phyloP scores from a whole-genome alignment of 2,113 vertebrate species.

The Hyperopisus bebe region DNA sequence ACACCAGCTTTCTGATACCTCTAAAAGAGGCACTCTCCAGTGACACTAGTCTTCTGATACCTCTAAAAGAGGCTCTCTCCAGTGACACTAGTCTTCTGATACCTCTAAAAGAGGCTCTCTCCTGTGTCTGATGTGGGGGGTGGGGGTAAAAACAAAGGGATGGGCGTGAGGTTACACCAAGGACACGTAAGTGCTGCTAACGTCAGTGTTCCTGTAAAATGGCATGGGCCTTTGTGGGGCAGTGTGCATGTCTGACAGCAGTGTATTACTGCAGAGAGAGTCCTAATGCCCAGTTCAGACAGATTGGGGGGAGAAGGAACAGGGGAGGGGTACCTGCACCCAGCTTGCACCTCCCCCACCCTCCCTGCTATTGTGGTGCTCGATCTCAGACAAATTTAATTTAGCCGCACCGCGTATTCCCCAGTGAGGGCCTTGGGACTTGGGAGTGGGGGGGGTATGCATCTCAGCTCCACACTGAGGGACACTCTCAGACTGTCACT shows the following conservation, averaged over 20 bases:
- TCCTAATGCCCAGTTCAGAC: background rate
- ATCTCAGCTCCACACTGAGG: too few relatives aligned
- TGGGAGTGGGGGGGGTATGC: background rate
- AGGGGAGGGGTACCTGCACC: background rate
- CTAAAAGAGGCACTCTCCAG: too few relatives aligned
- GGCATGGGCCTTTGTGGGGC: background rate
- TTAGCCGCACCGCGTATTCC: background rate
- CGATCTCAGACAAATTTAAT: background rate
- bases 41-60: too few relatives aligned
- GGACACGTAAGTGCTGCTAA: background rate
- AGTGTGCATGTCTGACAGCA: background rate
- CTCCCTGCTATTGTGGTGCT: background rate
- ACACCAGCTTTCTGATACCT: background rate
- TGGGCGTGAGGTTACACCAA: background rate
- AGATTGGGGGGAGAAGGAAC: background rate
- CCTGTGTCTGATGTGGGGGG: background rate
- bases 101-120: background rate
- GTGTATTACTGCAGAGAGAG: background rate
- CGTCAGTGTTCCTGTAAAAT: background rate
- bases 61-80: too few relatives aligned
- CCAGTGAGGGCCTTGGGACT: background rate
- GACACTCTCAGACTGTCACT: background rate
- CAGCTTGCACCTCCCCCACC: background rate
- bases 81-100: too few relatives aligned
- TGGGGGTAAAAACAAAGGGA: background rate